Evolutionary conservation across 2,797 vertebrate species (phyloP).

Genomic region (Sylvilagus floridanus): DNA sequence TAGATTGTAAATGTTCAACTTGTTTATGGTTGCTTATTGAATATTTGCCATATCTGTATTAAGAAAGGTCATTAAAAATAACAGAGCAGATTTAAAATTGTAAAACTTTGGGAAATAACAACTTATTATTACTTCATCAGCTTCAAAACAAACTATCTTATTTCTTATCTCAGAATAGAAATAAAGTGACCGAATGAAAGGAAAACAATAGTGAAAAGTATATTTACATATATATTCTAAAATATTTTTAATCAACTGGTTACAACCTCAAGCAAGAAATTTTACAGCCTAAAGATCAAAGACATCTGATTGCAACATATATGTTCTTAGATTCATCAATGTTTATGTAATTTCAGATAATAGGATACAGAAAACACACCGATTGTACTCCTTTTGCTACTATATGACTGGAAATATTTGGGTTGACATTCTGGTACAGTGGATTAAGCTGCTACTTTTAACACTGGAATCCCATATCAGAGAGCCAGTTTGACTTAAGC

Average conservation of each 20-base stretch:
- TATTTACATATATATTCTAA: background rate
- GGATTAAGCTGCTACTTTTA: too few relatives aligned
- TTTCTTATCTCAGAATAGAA: slow-evolving; percentile 5
- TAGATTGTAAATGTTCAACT: background rate
- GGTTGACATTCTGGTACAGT: too few relatives aligned
- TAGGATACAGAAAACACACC: background rate
- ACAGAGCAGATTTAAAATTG: background rate
- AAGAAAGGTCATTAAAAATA: background rate
- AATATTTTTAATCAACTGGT: background rate
- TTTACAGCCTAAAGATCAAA: background rate
- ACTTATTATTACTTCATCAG: background rate
- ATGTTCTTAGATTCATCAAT: background rate
- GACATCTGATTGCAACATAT: background rate
- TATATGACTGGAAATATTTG: background rate
- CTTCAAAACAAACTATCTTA: background rate
- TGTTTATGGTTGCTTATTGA: background rate
- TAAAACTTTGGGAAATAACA: background rate
- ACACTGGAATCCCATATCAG: too few relatives aligned
- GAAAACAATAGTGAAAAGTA: background rate
- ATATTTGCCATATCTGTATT: background rate
- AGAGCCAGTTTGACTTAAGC: too few relatives aligned
- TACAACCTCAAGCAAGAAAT: background rate
- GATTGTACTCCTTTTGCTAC: background rate
- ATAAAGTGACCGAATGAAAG: background rate
- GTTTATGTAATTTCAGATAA: background rate